Conservation (phyloP, 2,888 invertebrate genomes). For the Megamerina dolium region DNA sequence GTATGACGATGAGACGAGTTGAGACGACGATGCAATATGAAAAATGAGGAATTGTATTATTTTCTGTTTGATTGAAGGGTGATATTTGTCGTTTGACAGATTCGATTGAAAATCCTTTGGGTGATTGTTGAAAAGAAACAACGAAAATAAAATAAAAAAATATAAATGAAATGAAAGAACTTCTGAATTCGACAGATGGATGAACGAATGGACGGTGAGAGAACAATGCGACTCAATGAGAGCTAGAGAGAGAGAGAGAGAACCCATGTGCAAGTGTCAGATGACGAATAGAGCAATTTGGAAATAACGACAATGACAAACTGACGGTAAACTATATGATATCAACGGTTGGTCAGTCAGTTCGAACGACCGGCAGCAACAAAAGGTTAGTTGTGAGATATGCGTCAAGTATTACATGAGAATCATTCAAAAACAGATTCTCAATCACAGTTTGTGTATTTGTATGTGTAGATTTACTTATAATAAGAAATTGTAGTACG, state of each 20-base stretch:
- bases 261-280: neutral
- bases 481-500: neutral
- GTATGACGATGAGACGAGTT: too few species aligned
- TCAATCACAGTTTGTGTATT: too few species aligned
- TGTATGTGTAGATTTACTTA: neutral
- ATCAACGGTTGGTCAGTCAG: neutral
- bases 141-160: too few species aligned
- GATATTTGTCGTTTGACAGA: slow-evolving; percentile 37
- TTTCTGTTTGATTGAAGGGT: slow-evolving; percentile 32
- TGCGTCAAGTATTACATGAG: too few species aligned
- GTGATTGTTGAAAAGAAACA: too few species aligned
- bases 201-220: neutral
- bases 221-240: too few species aligned
- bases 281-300: too few species aligned
- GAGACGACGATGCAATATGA: neutral
- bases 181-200: slow-evolving; percentile 2
- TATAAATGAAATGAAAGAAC: too few species aligned
- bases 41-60: slow-evolving; percentile 21
- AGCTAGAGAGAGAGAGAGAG: neutral
- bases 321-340: too few species aligned
- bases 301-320: too few species aligned
- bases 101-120: slow-evolving; percentile 34
- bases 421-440: too few species aligned
- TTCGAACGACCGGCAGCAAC: neutral
- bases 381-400: too few species aligned